Percentiles rank a stretch among this genome's conserved stretches.
Evolutionary conservation across 2,113 vertebrate genomes (phyloP).

Genomic region (Camelus dromedarius): DNA sequence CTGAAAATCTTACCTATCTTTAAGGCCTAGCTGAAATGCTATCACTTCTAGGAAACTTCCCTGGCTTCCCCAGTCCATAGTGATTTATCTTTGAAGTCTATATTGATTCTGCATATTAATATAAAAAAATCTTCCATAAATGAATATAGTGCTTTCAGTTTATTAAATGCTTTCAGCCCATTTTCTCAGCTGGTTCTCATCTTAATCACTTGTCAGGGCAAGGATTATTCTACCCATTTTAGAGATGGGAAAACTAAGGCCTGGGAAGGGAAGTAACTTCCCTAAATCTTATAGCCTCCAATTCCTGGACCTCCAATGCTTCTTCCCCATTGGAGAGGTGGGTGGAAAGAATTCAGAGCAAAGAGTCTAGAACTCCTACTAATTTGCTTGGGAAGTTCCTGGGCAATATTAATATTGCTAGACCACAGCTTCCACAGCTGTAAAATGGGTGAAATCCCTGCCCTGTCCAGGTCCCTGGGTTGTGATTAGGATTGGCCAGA

Average conservation of each 20-base stretch:
- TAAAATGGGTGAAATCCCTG: neutral
- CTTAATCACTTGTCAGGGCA: neutral
- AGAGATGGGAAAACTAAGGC: neutral
- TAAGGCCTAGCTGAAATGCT: neutral
- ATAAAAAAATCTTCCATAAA: neutral
- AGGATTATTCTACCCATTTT: slow-evolving; percentile 23
- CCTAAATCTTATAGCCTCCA: neutral
- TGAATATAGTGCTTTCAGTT: neutral
- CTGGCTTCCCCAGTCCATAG: neutral
- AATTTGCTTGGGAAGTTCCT: neutral
- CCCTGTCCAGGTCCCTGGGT: neutral
- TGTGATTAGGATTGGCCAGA: neutral
- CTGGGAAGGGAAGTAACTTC: neutral
- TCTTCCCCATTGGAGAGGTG: neutral
- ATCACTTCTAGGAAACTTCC: neutral
- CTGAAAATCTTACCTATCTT: neutral
- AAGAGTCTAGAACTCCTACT: neutral
- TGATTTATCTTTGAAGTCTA: neutral
- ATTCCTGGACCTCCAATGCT: neutral
- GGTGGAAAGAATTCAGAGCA: neutral
- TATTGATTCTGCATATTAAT: neutral
- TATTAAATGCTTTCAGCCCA: neutral
- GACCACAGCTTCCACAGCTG: neutral
- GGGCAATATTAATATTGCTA: neutral
- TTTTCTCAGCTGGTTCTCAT: neutral